A percentile compares a stretch with the other conserved stretches of the same genome.
Conservation (phyloP, 2,888 invertebrate species). For the Tiliacea citrago region DNA sequence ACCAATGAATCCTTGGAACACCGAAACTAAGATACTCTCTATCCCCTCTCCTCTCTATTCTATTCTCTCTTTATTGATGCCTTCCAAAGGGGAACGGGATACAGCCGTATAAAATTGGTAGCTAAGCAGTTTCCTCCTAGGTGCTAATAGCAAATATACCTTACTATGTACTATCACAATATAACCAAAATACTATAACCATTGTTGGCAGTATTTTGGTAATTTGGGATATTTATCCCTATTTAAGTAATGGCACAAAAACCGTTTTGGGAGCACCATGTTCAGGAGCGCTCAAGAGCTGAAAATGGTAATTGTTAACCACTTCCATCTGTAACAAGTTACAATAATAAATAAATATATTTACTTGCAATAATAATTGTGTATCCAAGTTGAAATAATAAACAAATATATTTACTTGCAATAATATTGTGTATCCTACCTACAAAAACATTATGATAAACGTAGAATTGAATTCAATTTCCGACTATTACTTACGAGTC, state of each 20-base stretch:
- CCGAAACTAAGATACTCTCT: neutral
- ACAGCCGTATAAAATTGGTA: neutral
- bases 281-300: neutral
- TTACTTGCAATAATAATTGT: no score
- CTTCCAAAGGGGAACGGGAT: neutral
- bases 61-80: no score
- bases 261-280: neutral
- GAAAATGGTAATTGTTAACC: neutral
- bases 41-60: no score
- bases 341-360: neutral
- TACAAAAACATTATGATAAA: constrained; percentile 17
- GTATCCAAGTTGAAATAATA: no score
- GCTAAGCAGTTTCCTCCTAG: neutral
- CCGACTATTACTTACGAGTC: constrained; percentile 41
- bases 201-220: neutral
- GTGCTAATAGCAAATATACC: neutral
- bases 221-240: neutral
- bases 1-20: no score
- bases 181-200: neutral
- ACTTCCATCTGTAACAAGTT: neutral
- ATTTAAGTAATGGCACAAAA: neutral
- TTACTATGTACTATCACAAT: no score
- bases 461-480: constrained; percentile 46
- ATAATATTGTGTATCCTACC: no score
- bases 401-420: no score